A percentile compares a stretch with the other conserved stretches of the same genome.
phyloP scores from a whole-genome alignment of 1,140 invertebrate species.

The Listronotus bonariensis region DNA sequence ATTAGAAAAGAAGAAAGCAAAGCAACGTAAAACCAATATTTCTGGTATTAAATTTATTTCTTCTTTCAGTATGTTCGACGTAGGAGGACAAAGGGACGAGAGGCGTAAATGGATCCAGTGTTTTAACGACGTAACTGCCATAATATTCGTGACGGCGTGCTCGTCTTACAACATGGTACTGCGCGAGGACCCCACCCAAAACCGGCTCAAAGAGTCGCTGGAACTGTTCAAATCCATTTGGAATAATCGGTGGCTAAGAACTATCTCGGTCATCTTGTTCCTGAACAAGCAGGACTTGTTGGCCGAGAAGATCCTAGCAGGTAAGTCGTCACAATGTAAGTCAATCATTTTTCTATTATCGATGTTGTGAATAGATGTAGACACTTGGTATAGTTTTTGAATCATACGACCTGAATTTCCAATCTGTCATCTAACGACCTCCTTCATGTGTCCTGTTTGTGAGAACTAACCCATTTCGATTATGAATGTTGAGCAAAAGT shows the following conservation, averaged over 20 bases:
- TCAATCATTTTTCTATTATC: background rate
- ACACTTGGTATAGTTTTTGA: background rate
- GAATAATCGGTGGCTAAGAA: conserved; percentile 99
- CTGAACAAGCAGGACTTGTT: conserved; percentile 99
- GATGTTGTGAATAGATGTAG: conserved; percentile 10
- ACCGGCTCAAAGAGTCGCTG: conserved; percentile 95
- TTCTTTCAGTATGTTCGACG: conserved; percentile 95
- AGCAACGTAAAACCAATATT: background rate
- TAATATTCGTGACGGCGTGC: conserved; percentile 99
- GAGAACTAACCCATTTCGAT: no score
- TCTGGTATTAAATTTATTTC: background rate
- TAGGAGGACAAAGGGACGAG: conserved; percentile 98
- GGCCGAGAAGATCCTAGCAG: conserved; percentile 95
- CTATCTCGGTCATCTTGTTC: conserved; percentile 99
- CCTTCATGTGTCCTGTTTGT: no score
- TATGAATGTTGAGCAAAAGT: no score
- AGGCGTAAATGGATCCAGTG: conserved; percentile 99
- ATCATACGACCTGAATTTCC: background rate
- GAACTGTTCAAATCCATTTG: conserved; percentile 99
- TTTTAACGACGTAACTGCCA: conserved; percentile 99
- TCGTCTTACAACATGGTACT: conserved; percentile 99
- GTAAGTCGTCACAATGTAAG: conserved; percentile 60
- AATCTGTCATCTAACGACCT: background rate
- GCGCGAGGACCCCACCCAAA: conserved; percentile 96
- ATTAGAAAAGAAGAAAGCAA: no score